Evolutionary conservation across 2,113 vertebrate genomes (phyloP), one percentile per base, ranked within the genome.

Genomic region (Oplegnathus fasciatus): DNA sequence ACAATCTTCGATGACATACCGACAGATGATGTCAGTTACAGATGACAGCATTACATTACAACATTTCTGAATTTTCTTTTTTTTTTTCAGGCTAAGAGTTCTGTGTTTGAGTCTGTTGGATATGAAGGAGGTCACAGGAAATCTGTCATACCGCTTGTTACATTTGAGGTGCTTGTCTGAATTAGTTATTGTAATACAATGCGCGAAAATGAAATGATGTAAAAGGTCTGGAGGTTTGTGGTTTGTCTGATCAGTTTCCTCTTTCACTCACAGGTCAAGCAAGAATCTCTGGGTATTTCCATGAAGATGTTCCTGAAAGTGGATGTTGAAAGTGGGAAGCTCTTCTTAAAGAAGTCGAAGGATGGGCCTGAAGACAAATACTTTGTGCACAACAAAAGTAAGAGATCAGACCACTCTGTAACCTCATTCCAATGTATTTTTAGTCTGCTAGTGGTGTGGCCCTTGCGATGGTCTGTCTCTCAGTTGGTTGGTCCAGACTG

Each of bases 281-380:
- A 95, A 30, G 98, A 99, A 84, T 97, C 95, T 62, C 91, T 99
- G 20, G 97, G 96, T 32, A 97, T 99, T 87, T 94, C 97, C 74
- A 97, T 95, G 72, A 99, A 99, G 94, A 95, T 97, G 86, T 96
- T 97, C 75, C 96, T 99, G 79, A 99, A 99, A 86, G 98, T 99
- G 3, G 98, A 99, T 17, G 97, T 99, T 42, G 98, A 99, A 93
- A 94, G 96, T 71, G 98, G 98, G 76, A 99, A 99, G 86, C 90
- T 99, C 71, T 97, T 95, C 78, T 93, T 98, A 78, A 99, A 99
- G 93, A 99, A 99, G 87, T 96, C 97, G 54, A 99, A 97, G 94
- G 98, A 99, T 40, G 97, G 98, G 0, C 96, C 98, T 4, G 98
- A 99, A 81, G 98, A 99, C 87, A 99, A 99, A 87, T 99, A 96